Base-by-base conservation (phyloP, 2,888 invertebrate genomes). In the Dysmachus trigonus region DNA sequence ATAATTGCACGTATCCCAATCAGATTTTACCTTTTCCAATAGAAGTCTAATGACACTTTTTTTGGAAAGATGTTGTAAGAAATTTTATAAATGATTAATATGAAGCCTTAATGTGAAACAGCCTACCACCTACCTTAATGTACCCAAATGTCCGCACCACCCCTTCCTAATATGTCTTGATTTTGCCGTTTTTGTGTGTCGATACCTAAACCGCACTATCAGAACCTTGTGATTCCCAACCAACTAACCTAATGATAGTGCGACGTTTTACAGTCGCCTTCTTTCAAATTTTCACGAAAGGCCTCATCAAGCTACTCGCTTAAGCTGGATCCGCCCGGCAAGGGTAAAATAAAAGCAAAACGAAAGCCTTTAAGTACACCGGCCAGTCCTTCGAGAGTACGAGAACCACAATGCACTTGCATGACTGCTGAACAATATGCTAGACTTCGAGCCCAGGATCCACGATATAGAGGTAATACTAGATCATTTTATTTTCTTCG, bases 201-300 rank as follows among this genome's bases (percentile, higher is more conserved):
- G 85, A 85, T 85, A 85, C 85, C 85, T 85, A 89, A 90, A 91
- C 91, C 92, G 91, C 91, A 92, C 91, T 91, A 91, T 91, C 91
- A 91, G 92, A 91, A 92, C 92, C 92, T 92, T 92, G 91, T 92
- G 89, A 90, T 90, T 92, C 92, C 92, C 91, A 92, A 91, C 91
- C 92, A 92, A 92, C 92, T 92, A 92, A 92, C 92, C 92, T 92
- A 92, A 92, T 92, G 91, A 92, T 92, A 94, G 94, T 94, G 93
- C 93, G 94, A 94, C 93, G 93, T 93, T 93, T 95, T 95, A 93
- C 96, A 98, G 98, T 98, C 97, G 94, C 98, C 98, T 92, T 97
- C 98, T 93, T 98, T 98, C 95, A 98, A 98, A 95, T 98, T 98
- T 94, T 97, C 98, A 92, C 95, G 98, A 93, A 98, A 98, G 94